These are phyloP conservation scores for Aleiodes alternator DNA, from an alignment of 2,888 invertebrate species.

Conservation along the genomic window DNA sequence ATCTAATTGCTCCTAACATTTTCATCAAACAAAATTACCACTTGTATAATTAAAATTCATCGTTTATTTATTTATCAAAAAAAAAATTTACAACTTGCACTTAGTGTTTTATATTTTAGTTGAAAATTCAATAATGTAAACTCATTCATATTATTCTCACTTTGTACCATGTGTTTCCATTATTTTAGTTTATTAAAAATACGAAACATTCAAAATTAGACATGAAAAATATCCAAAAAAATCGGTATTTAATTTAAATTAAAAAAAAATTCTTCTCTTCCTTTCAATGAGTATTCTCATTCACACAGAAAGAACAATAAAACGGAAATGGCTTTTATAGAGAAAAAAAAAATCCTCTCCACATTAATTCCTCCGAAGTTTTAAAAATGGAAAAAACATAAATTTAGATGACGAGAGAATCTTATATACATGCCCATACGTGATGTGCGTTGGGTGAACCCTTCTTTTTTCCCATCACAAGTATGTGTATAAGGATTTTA, in stretches of 20 bases:
- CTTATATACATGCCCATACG: slow-evolving; percentile 8
- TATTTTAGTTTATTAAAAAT: neutral
- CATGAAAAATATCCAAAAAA: too few species aligned
- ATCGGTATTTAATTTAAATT: too few species aligned
- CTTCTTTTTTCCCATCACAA: slow-evolving; percentile 14
- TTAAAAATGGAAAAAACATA: neutral
- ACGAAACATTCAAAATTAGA: too few species aligned
- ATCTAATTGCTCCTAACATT: neutral
- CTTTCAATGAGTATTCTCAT: too few species aligned
- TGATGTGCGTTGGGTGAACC: slow-evolving; percentile 11
- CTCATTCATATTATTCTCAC: neutral
- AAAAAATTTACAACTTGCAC: neutral
- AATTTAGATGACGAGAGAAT: slow-evolving; percentile 23
- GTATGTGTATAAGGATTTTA: slow-evolving; percentile 44
- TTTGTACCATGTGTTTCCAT: neutral
- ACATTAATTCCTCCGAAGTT: neutral
- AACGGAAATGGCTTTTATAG: neutral
- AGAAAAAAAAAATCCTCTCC: too few species aligned
- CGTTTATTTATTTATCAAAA: too few species aligned
- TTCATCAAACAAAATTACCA: neutral
- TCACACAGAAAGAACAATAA: slow-evolving; percentile 6
- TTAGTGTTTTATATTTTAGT: neutral
- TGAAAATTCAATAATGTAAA: too few species aligned
- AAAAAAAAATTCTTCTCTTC: neutral
- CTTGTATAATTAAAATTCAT: too few species aligned